Evolutionary conservation across 2,888 invertebrate genomes (phyloP).

Genomic region (Branchinecta sandiegonensis): DNA sequence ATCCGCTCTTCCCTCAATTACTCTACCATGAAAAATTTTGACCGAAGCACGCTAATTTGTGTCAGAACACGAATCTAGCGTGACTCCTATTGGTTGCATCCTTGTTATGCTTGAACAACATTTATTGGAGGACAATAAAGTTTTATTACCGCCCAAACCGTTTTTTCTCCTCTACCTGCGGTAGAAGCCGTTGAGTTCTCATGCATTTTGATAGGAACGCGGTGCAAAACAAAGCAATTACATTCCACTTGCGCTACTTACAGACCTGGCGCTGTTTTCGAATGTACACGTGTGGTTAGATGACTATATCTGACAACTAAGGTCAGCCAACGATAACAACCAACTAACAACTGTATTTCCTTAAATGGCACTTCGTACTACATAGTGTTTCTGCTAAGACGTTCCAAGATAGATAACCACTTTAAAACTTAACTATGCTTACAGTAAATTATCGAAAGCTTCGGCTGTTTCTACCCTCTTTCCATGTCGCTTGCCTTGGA

Average conservation of each 20-base stretch:
- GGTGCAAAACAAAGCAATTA: slow-evolving; percentile 11
- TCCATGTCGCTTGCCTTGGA: too few relatives aligned
- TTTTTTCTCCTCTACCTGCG: slow-evolving; percentile 17
- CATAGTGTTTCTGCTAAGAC: too few relatives aligned
- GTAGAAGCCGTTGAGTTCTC: slow-evolving; percentile 13
- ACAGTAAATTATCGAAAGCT: too few relatives aligned
- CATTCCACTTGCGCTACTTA: slow-evolving; percentile 9
- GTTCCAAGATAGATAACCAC: too few relatives aligned
- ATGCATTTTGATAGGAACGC: slow-evolving; percentile 16
- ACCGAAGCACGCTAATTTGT: slow-evolving; percentile 14
- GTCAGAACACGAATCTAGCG: slow-evolving; percentile 8
- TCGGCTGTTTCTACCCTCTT: too few relatives aligned
- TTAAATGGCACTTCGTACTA: too few relatives aligned
- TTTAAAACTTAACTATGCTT: too few relatives aligned
- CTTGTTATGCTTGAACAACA: slow-evolving; percentile 13
- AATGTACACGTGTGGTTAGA: too few relatives aligned
- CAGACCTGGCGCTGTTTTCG: too few relatives aligned
- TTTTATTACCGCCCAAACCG: not conserved
- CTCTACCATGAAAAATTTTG: slow-evolving; percentile 14
- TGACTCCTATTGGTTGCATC: slow-evolving; percentile 15
- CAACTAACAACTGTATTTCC: too few relatives aligned
- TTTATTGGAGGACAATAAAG: slow-evolving; percentile 4
- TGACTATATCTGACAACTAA: too few relatives aligned
- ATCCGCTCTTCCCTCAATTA: slow-evolving; percentile 3
- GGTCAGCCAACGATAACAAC: too few relatives aligned